These are phyloP conservation scores for Neodontobutis hainanensis DNA, from an alignment of 2,113 vertebrate genomes.

Conservation along the genomic window DNA sequence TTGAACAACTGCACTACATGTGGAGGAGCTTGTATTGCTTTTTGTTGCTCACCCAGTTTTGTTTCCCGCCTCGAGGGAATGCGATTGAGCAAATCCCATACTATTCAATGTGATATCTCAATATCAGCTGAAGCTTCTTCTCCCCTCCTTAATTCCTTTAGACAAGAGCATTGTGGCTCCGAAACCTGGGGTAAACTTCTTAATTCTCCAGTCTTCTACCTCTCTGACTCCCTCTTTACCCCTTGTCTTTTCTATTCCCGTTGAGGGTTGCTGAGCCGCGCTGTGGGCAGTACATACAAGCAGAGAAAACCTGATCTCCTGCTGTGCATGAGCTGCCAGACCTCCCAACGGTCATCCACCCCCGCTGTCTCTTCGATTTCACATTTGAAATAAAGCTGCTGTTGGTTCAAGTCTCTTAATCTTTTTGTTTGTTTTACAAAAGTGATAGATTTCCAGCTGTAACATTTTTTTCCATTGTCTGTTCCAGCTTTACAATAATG, in stretches of 20 bases:
- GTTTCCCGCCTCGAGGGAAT: conserved; percentile 33
- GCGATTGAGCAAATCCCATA: conserved; percentile 52
- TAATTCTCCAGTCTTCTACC: conserved; percentile 15
- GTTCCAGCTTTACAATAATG: conserved; percentile 8
- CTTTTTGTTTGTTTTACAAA: conserved; percentile 19
- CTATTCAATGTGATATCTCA: conserved; percentile 40
- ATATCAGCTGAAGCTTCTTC: conserved; percentile 35
- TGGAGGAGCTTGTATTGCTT: conserved; percentile 35
- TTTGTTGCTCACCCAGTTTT: conserved; percentile 55
- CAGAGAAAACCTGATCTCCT: conserved; percentile 23
- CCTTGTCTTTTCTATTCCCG: conserved; percentile 37
- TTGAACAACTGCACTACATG: conserved; percentile 34
- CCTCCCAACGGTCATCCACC: conserved; percentile 28
- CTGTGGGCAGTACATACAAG: conserved; percentile 34
- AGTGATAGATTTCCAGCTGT: conserved; percentile 30
- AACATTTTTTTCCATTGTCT: conserved; percentile 23
- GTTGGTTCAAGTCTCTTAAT: conserved; percentile 20
- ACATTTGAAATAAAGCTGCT: conserved; percentile 22
- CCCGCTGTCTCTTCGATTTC: conserved; percentile 19
- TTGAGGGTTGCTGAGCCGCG: conserved; percentile 13
- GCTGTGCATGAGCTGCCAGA: conserved; percentile 39
- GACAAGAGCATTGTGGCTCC: conserved; percentile 21
- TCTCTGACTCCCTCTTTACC: conserved; percentile 20
- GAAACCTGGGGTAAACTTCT: conserved; percentile 27
- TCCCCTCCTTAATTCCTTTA: background rate